phyloP scores from a whole-genome alignment of 2,113 vertebrate species.

The Ellobius talpinus region DNA sequence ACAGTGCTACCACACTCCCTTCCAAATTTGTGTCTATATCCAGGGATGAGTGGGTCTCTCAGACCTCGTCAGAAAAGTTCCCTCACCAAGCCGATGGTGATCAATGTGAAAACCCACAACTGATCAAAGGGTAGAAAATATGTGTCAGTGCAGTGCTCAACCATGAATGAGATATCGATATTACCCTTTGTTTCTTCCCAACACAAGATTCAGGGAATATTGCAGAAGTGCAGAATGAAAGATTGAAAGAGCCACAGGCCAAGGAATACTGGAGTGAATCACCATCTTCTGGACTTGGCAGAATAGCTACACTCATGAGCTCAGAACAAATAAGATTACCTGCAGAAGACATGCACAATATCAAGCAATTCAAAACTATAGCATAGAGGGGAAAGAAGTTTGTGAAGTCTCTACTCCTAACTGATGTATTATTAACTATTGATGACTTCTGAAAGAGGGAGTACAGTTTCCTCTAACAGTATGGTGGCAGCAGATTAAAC shows the following conservation, averaged over 20 bases:
- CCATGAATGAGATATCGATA: too few species aligned
- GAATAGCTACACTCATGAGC: background rate
- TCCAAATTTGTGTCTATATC: background rate
- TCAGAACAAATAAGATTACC: background rate
- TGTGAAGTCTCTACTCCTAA: background rate
- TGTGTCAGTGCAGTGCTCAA: background rate
- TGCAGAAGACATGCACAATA: background rate
- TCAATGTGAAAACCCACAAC: background rate
- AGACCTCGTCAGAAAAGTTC: too few species aligned
- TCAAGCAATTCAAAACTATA: background rate
- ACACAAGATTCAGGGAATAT: background rate
- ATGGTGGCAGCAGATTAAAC: background rate
- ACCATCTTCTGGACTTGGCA: background rate
- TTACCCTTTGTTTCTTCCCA: background rate
- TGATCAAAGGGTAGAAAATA: background rate
- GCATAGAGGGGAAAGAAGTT: background rate
- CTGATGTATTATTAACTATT: background rate
- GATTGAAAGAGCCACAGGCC: too few species aligned
- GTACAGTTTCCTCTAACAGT: background rate
- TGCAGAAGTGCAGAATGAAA: too few species aligned
- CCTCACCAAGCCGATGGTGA: background rate
- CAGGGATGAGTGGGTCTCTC: background rate
- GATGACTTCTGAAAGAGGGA: background rate
- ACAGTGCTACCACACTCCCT: background rate
- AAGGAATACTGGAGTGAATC: background rate